These are phyloP conservation scores for Dicyrtomina minuta DNA, from an alignment of 2,888 invertebrate genomes.

Conservation along the genomic window DNA sequence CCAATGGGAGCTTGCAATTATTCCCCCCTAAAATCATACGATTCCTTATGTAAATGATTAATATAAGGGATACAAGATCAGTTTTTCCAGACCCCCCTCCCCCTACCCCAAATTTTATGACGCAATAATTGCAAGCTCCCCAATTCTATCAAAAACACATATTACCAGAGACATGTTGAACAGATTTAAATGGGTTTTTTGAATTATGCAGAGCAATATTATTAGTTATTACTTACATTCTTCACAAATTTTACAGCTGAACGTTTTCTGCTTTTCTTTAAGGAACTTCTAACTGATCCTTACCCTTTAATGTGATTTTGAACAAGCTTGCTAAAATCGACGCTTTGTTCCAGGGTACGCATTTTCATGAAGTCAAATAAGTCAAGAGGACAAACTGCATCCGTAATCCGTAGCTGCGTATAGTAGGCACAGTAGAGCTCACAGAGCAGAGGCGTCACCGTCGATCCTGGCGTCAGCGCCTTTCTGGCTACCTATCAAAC, in stretches of 20 bases:
- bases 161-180: not conserved
- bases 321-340: constrained; percentile 18
- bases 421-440: too few species aligned
- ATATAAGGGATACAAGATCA: too few species aligned
- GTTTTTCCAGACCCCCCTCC: too few species aligned
- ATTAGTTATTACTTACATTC: constrained; percentile 7
- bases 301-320: not conserved
- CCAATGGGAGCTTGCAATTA: too few species aligned
- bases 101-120: too few species aligned
- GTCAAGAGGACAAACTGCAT: constrained; percentile 82
- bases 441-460: too few species aligned
- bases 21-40: constrained; percentile 58
- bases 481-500: constrained; percentile 75
- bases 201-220: not conserved
- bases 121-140: too few species aligned
- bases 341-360: constrained; percentile 1
- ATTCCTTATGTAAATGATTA: not conserved
- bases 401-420: constrained; percentile 86
- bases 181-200: constrained; percentile 17
- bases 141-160: constrained; percentile 3
- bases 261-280: not conserved
- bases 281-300: not conserved
- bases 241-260: constrained; percentile 2
- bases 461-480: too few species aligned
- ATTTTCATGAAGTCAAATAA: constrained; percentile 69